phyloP scores from a whole-genome alignment of 2,113 vertebrate species.

The Oryzias woworae region DNA sequence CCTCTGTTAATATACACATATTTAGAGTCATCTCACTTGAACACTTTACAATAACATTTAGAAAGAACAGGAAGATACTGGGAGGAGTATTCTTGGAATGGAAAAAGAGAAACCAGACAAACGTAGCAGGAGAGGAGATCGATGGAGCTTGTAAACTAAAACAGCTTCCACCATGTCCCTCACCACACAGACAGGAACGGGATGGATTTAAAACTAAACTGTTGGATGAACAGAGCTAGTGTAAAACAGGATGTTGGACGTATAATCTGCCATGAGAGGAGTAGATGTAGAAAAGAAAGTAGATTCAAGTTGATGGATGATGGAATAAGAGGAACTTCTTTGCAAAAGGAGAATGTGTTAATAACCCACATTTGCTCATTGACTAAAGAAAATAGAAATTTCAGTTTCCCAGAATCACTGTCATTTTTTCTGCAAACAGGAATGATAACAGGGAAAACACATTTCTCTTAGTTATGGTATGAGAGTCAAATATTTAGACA shows the following conservation, averaged over 20 bases:
- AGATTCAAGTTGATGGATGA: slow-evolving; percentile 31
- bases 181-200: slow-evolving; percentile 44
- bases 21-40: slow-evolving; percentile 86
- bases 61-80: slow-evolving; percentile 85
- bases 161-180: slow-evolving; percentile 38
- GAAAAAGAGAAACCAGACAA: slow-evolving; percentile 52
- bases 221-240: slow-evolving; percentile 31
- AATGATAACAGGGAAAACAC: slow-evolving; percentile 76
- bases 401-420: slow-evolving; percentile 63
- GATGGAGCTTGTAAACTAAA: slow-evolving; percentile 56
- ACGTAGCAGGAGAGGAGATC: slow-evolving; percentile 32
- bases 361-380: slow-evolving; percentile 67
- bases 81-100: slow-evolving; percentile 68
- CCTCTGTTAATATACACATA: slow-evolving; percentile 88
- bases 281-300: slow-evolving; percentile 21
- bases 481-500: slow-evolving; percentile 84
- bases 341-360: slow-evolving; percentile 45
- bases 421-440: slow-evolving; percentile 72
- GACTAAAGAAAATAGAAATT: slow-evolving; percentile 70
- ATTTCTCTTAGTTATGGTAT: slow-evolving; percentile 79
- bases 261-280: slow-evolving; percentile 46
- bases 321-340: slow-evolving; percentile 27
- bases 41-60: slow-evolving; percentile 91
- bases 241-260: slow-evolving; percentile 38
- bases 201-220: slow-evolving; percentile 51